phyloP scores from a whole-genome alignment of 2,797 vertebrate genomes.

The Leucoraja ocellata region DNA sequence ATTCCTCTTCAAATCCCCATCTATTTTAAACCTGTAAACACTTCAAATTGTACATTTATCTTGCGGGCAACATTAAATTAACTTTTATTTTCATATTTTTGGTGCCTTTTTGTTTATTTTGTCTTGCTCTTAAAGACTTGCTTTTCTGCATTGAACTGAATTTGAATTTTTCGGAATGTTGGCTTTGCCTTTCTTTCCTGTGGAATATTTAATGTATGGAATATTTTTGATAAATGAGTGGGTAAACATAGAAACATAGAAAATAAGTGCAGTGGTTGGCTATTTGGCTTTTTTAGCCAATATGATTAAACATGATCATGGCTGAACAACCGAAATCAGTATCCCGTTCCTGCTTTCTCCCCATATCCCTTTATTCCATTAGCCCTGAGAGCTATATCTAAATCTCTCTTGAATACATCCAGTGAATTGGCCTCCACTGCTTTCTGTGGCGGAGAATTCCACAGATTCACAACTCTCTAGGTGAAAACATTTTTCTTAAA shows the following conservation, averaged over 20 bases:
- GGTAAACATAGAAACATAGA: neutral
- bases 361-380: too few relatives aligned
- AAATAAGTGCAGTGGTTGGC: too few relatives aligned
- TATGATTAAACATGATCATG: too few relatives aligned
- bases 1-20: neutral
- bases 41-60: neutral
- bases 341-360: too few relatives aligned
- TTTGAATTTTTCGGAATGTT: neutral
- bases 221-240: neutral
- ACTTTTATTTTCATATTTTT: neutral
- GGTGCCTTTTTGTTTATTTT: neutral
- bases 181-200: neutral
- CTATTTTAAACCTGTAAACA: conserved; percentile 4
- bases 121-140: neutral
- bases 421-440: too few relatives aligned
- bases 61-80: neutral
- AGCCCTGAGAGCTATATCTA: too few relatives aligned
- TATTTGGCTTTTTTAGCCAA: too few relatives aligned
- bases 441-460: too few relatives aligned
- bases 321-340: too few relatives aligned
- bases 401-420: too few relatives aligned
- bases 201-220: neutral
- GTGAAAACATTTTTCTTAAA: too few relatives aligned
- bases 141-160: neutral
- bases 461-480: too few relatives aligned